Conservation (phyloP, 2,888 invertebrate genomes). For the Troides helena region DNA sequence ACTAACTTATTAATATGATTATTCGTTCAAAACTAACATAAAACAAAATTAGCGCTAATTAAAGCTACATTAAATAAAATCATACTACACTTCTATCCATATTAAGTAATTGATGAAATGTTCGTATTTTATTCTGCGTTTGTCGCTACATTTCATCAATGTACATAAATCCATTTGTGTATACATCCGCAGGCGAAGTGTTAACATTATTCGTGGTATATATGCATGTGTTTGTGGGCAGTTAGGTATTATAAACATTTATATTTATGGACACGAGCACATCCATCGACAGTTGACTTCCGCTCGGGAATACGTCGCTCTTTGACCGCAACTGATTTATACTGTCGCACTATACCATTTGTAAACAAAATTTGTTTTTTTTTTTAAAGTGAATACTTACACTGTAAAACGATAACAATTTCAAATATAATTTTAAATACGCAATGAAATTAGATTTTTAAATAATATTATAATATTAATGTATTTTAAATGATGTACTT, state of each 20-base stretch:
- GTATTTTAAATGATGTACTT: too few relatives aligned
- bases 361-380: constrained; percentile 21
- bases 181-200: constrained; percentile 21
- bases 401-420: background rate
- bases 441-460: background rate
- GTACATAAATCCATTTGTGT: constrained; percentile 10
- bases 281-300: constrained; percentile 48
- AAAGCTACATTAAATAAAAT: too few relatives aligned
- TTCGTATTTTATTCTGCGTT: background rate
- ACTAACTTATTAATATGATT: background rate
- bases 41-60: too few relatives aligned
- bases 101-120: background rate
- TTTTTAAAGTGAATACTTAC: background rate
- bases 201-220: constrained; percentile 30
- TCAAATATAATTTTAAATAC: background rate
- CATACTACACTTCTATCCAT: too few relatives aligned
- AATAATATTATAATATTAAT: too few relatives aligned
- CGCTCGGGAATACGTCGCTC: constrained; percentile 48
- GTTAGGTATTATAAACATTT: constrained; percentile 33
- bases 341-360: constrained; percentile 24
- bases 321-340: constrained; percentile 45
- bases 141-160: background rate
- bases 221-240: constrained; percentile 25
- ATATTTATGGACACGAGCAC: constrained; percentile 41
- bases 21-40: background rate